A percentile compares a stretch with the other conserved stretches of the same genome.
phyloP scores from a whole-genome alignment of 2,113 vertebrate species.

The Gymnobelideus leadbeateri region DNA sequence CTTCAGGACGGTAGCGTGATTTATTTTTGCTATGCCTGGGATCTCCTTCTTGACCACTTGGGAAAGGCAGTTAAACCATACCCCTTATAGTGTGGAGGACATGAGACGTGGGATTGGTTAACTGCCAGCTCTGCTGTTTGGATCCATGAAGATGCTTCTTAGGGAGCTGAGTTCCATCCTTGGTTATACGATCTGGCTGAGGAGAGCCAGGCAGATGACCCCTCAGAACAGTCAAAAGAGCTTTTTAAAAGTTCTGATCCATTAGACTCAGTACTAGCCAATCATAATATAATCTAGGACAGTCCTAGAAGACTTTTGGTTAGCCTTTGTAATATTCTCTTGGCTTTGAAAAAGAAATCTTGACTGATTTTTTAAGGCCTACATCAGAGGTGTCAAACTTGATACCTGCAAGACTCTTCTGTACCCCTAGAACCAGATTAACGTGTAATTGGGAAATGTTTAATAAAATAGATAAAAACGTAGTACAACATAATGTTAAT shows the following conservation, averaged over 20 bases:
- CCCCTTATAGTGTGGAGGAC: background rate
- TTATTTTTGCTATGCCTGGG: rapidly evolving
- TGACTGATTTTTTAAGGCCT: background rate
- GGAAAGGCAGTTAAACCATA: background rate
- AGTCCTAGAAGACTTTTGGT: background rate
- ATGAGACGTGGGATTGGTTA: background rate
- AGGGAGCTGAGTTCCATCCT: background rate
- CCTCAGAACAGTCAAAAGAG: background rate
- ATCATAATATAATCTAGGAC: background rate
- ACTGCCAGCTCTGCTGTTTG: background rate
- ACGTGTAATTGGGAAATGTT: background rate
- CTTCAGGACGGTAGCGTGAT: background rate
- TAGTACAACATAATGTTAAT: background rate
- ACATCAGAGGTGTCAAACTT: no score
- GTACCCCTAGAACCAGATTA: no score
- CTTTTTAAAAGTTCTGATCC: background rate
- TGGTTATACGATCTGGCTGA: background rate
- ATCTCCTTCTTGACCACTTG: background rate
- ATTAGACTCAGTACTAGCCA: background rate
- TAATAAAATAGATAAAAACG: background rate
- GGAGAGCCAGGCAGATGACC: background rate
- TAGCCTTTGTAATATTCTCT: background rate
- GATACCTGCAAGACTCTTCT: no score
- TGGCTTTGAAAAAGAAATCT: background rate
- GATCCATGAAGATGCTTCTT: background rate